Conservation (phyloP, 2,888 invertebrate species). For the Xestia xanthographa region DNA sequence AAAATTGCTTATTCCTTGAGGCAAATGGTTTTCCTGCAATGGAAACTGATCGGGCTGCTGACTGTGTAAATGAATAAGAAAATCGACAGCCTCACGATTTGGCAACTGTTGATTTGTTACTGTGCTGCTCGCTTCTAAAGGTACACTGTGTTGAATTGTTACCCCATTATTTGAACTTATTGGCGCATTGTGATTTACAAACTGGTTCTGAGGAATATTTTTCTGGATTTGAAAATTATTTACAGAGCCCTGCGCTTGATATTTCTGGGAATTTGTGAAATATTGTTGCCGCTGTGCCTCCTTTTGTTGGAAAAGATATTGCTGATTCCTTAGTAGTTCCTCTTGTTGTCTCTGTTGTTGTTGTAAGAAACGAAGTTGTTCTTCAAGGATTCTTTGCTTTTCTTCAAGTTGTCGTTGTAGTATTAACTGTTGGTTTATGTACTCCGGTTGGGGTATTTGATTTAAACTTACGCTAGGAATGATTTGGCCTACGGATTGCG, state of each 20-base stretch:
- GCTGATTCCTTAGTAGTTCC: slow-evolving; percentile 92
- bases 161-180: slow-evolving; percentile 79
- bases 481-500: slow-evolving; percentile 66
- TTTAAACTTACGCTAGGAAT: slow-evolving; percentile 67
- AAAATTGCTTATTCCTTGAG: slow-evolving; percentile 84
- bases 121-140: slow-evolving; percentile 78
- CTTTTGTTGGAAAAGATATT: slow-evolving; percentile 89
- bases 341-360: slow-evolving; percentile 93
- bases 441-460: slow-evolving; percentile 74
- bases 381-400: slow-evolving; percentile 93
- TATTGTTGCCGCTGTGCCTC: slow-evolving; percentile 83
- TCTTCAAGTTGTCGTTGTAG: slow-evolving; percentile 90
- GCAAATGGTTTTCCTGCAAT: slow-evolving; percentile 87
- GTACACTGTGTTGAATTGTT: slow-evolving; percentile 89
- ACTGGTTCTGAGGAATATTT: slow-evolving; percentile 77
- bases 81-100: slow-evolving; percentile 90
- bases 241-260: slow-evolving; percentile 78
- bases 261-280: slow-evolving; percentile 78
- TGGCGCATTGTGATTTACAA: slow-evolving; percentile 74
- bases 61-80: slow-evolving; percentile 85
- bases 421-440: slow-evolving; percentile 81
- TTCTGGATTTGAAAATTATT: slow-evolving; percentile 82
- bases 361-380: slow-evolving; percentile 92
- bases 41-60: slow-evolving; percentile 87
- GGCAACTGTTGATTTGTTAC: slow-evolving; percentile 90